These are phyloP conservation scores for Daphoenositta chrysoptera DNA, from an alignment of 2,113 vertebrate genomes.

Conservation along the genomic window DNA sequence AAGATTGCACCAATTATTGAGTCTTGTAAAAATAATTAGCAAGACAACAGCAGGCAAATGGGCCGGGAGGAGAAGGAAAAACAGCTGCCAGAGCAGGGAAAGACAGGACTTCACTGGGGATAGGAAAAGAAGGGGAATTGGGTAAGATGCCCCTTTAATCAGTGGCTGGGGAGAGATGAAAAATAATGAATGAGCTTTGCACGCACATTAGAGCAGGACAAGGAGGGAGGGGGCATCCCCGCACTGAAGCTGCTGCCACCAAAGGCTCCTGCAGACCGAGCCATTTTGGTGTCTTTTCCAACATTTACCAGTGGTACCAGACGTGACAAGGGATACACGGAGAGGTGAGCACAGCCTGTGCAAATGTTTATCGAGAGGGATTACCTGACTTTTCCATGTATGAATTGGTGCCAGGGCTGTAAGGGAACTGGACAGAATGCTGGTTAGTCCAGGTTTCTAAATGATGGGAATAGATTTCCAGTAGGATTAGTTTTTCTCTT, in stretches of 20 bases:
- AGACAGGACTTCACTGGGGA: not conserved
- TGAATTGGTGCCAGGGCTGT: not conserved
- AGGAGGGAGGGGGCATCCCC: not conserved
- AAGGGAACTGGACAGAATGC: not conserved
- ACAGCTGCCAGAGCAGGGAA: not conserved
- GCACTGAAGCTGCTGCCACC: not conserved
- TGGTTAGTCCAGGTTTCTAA: not conserved
- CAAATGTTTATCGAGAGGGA: accelerated
- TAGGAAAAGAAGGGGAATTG: not conserved
- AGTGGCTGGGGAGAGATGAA: not conserved
- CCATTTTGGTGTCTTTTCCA: not conserved
- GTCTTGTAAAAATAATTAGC: conserved; percentile 40
- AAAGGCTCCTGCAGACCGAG: not conserved
- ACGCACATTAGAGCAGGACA: not conserved
- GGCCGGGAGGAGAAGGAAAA: not conserved
- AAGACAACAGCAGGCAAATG: conserved; percentile 46
- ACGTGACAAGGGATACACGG: accelerated
- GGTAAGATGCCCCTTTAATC: not conserved
- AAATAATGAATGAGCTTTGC: not conserved
- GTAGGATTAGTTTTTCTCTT: not conserved
- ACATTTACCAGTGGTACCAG: not conserved
- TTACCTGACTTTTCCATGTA: not conserved
- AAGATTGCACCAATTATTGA: conserved; percentile 29
- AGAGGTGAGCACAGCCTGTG: not conserved
- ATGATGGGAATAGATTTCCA: not conserved